Base-by-base conservation (phyloP, 2,888 invertebrate species). In the Acheta domesticus region DNA sequence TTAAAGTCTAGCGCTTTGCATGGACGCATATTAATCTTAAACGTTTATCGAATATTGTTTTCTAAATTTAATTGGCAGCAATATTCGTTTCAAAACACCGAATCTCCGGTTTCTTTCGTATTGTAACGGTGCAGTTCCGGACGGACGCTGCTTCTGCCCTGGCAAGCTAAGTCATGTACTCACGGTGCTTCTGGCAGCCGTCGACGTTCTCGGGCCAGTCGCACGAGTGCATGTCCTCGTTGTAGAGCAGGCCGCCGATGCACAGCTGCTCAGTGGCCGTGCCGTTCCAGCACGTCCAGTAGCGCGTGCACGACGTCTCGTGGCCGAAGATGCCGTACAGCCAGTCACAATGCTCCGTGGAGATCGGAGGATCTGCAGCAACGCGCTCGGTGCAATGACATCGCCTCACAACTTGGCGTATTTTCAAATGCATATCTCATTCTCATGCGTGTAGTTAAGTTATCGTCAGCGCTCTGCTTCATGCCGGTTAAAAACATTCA, bases 201-300 rank as follows among this genome's bases (percentile, higher is more conserved):
- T 94, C 95, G 1, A 96, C 96, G 86, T 96, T 96, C 85, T 96
- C 96, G 0, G 96, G 96, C 96, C 96, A 96, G 87, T 96, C 96
- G 86, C 96, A 96, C 77, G 96, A 95, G 86, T 96, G 94, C 0
- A 95, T 94, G 84, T 93, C 91, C 87, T 96, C 96, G 86, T 96
- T 96, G 90, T 96, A 96, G 48, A 96, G 89, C 76, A 96, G 90
- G 1, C 96, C 96, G 48, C 96, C 96, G 85, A 96, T 96, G 87
- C 96, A 96, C 79, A 96, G 91, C 86, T 96, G 96, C 85, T 96
- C 96, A 0, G 95, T 96, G 16, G 96, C 94, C 0, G 96, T 96
- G 20, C 96, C 96, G 87, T 96, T 96, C 96, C 96, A 96, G 86
- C 96, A 96, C 0, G 96, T 96, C 96, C 96, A 96, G 86, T 96